phyloP scores from a whole-genome alignment of 1,140 invertebrate genomes.

The Lordiphosa collinella region DNA sequence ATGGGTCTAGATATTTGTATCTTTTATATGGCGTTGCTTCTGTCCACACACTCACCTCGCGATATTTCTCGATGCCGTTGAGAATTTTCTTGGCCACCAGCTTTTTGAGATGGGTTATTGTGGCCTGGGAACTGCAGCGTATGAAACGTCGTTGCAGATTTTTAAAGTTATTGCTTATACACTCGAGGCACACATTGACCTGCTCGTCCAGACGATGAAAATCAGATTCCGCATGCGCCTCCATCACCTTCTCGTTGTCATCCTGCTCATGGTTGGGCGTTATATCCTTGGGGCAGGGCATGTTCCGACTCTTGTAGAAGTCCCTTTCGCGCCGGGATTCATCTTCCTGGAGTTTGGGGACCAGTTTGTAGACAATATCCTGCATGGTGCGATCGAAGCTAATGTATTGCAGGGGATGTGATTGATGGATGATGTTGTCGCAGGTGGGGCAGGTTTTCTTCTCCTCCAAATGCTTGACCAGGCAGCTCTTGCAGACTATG shows the following conservation, averaged over 20 bases:
- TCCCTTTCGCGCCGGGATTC: slow-evolving; percentile 92
- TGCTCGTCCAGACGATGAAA: slow-evolving; percentile 97
- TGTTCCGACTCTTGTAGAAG: slow-evolving; percentile 90
- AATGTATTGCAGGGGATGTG: slow-evolving; percentile 97
- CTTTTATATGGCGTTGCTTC: neutral
- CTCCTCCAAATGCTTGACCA: slow-evolving; percentile 98
- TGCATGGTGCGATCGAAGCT: slow-evolving; percentile 99
- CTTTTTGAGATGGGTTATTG: slow-evolving; percentile 98
- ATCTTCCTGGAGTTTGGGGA: slow-evolving; percentile 94
- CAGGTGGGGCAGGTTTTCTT: slow-evolving; percentile 98
- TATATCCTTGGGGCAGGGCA: slow-evolving; percentile 93
- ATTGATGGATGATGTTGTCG: slow-evolving; percentile 98
- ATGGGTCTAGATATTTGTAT: no score
- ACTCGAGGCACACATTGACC: slow-evolving; percentile 94
- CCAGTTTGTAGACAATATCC: slow-evolving; percentile 98
- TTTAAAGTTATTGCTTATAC: slow-evolving; percentile 90
- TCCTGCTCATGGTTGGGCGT: slow-evolving; percentile 82
- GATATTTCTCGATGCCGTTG: slow-evolving; percentile 94
- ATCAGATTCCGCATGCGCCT: slow-evolving; percentile 91
- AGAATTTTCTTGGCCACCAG: slow-evolving; percentile 98
- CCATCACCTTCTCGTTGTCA: slow-evolving; percentile 76
- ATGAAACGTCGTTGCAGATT: slow-evolving; percentile 94
- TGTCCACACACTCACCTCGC: slow-evolving; percentile 86
- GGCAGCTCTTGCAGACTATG: slow-evolving; percentile 97
- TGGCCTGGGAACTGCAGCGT: slow-evolving; percentile 96